Conservation (phyloP, 2,113 vertebrate species). For the Microcebus griseorufus region DNA sequence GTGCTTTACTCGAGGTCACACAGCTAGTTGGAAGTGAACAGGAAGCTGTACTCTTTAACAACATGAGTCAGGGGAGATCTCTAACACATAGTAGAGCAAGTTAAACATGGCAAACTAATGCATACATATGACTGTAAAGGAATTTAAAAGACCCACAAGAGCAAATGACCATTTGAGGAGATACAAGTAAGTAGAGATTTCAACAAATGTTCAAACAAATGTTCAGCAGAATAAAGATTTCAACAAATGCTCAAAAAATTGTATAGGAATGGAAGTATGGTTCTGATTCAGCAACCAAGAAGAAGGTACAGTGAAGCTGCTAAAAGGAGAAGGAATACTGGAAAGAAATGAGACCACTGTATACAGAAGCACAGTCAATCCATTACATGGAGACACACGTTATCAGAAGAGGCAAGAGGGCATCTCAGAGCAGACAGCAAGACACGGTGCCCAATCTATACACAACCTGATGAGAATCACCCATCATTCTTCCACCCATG, state of each 20-base stretch:
- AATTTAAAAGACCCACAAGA: neutral
- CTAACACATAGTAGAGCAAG: neutral
- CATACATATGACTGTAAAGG: neutral
- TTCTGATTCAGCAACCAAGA: neutral
- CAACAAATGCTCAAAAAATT: neutral
- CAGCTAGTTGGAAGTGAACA: neutral
- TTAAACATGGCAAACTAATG: neutral
- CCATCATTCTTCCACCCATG: neutral
- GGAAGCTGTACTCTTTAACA: neutral
- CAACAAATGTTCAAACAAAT: too few species aligned
- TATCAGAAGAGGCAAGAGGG: neutral
- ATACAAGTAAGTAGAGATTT: neutral
- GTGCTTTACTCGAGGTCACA: neutral
- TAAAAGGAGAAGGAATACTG: neutral
- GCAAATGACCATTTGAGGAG: constrained; percentile 1
- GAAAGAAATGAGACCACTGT: neutral
- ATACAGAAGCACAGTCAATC: neutral
- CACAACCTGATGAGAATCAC: neutral
- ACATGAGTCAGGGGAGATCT: neutral
- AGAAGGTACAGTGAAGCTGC: neutral
- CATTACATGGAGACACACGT: fast-evolving
- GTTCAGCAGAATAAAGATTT: neutral
- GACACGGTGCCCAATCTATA: neutral
- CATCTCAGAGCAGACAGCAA: neutral
- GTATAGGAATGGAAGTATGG: neutral